phyloP scores from a whole-genome alignment of 2,888 invertebrate species.

The Asteroscopus sphinx region DNA sequence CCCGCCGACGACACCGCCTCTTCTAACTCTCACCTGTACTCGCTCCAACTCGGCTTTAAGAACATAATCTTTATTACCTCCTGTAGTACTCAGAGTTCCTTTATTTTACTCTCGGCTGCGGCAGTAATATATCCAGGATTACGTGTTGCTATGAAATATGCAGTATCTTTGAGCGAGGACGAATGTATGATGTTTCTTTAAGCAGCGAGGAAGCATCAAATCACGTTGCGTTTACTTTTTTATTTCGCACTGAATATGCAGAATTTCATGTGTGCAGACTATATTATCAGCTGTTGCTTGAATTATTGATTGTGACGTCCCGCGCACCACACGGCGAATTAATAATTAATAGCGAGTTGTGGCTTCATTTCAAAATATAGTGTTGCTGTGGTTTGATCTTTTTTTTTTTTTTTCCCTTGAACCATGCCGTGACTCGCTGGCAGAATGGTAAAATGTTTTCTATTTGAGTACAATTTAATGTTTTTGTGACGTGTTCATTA shows the following conservation, averaged over 20 bases:
- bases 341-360: slow-evolving; percentile 63
- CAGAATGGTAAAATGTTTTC: slow-evolving; percentile 35
- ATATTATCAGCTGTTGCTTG: slow-evolving; percentile 60
- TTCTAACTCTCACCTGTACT: slow-evolving; percentile 65
- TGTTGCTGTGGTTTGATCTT: slow-evolving; percentile 51
- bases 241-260: slow-evolving; percentile 51
- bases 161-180: slow-evolving; percentile 65
- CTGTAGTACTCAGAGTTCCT: slow-evolving; percentile 72
- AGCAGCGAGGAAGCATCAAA: slow-evolving; percentile 58
- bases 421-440: slow-evolving; percentile 22
- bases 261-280: slow-evolving; percentile 46
- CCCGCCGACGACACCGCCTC: slow-evolving; percentile 62
- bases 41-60: slow-evolving; percentile 70
- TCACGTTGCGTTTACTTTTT: slow-evolving; percentile 57
- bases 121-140: slow-evolving; percentile 71
- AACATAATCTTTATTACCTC: slow-evolving; percentile 81
- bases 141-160: slow-evolving; percentile 69
- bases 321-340: slow-evolving; percentile 57
- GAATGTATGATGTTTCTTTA: slow-evolving; percentile 65
- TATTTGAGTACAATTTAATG: slow-evolving; percentile 51
- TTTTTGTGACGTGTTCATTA: slow-evolving; percentile 69
- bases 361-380: slow-evolving; percentile 58
- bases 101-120: slow-evolving; percentile 73
- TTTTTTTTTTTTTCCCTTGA: slow-evolving; percentile 54
- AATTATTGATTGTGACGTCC: slow-evolving; percentile 66